Base-by-base conservation (phyloP, 2,888 invertebrate genomes). In the Danaus chrysippus region DNA sequence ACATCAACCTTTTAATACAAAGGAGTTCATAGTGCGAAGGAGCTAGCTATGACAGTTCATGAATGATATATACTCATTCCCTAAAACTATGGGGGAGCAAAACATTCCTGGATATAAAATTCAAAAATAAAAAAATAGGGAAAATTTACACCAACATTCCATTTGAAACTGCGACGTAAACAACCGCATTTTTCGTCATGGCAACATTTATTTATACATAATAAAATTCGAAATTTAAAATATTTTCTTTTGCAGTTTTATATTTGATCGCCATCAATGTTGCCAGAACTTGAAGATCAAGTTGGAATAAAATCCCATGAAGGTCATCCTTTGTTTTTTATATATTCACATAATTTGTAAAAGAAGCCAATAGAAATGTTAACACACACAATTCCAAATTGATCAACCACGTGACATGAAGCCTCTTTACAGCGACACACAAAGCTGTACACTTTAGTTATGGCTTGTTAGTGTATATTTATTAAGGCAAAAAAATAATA, bases 91-190 rank as follows among this genome's bases (percentile, higher is more conserved):
- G 70, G 81, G 82, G 75, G 69, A 54, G 67, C 72, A 92, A 92
- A 34, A 94, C 94, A 94, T 94, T 94, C 94, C 78, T 75, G 86
- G 77, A 78, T 72, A 78, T 83, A 76, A 73, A 73, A 54, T 70
- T 74, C 74, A 77, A 78, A 76, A 77, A 78, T 71, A 78, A 81
- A 82, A 77, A 73, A 71, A 72, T 75, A 76, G 72, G 77, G 79
- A 76, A 83, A 89, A 86, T 86, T 82, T 93, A 93, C 93, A 93
- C 93, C 93, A 93, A 93, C 93, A 93, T 93, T 93, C 93, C 93
- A 93, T 93, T 93, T 92, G 92, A 87, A 78, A 82, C 76, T 84
- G 81, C 84, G 73, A 77, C 85, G 84, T 82, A 80, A 72, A 75
- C 76, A 75, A 75, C 76, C 70, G 72, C 72, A 71, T 61, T 73